These are phyloP conservation scores for Psittacula echo DNA, from an alignment of 2,797 vertebrate species.

Conservation along the genomic window DNA sequence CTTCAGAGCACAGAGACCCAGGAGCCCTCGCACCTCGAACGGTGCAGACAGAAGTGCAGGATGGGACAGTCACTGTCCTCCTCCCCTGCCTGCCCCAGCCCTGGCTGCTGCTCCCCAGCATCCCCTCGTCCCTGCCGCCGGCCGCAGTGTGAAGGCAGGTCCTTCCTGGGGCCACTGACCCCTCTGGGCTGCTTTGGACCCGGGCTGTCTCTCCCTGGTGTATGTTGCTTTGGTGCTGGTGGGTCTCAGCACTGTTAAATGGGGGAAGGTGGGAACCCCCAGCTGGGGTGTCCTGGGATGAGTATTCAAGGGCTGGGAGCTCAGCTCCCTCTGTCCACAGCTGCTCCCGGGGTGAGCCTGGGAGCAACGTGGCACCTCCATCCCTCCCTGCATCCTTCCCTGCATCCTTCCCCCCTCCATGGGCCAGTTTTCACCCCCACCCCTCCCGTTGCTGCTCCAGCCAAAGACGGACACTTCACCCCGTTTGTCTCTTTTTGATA, in stretches of 20 bases:
- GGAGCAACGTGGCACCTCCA: neutral
- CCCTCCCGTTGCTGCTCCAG: conserved; percentile 18
- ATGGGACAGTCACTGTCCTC: neutral
- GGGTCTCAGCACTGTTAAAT: neutral
- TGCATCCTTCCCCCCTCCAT: neutral
- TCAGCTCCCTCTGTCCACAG: neutral
- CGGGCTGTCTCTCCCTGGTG: neutral
- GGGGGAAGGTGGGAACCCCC: neutral
- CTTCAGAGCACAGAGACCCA: fast-evolving
- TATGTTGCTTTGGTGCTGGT: neutral
- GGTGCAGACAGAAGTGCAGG: neutral
- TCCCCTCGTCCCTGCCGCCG: neutral
- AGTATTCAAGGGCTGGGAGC: neutral
- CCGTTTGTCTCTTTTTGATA: conserved; percentile 59
- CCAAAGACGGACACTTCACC: conserved; percentile 17
- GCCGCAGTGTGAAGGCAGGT: neutral
- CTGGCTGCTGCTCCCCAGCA: neutral
- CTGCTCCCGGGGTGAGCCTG: neutral
- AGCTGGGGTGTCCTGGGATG: neutral
- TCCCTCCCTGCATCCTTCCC: neutral
- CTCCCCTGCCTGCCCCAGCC: neutral
- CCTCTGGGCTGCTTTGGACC: neutral
- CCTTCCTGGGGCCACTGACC: conserved; percentile 18
- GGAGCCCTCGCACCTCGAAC: neutral
- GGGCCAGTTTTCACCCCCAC: neutral